Base-by-base conservation (phyloP, 64 coral and sea anemone genomes). In the Montipora capricornis region DNA sequence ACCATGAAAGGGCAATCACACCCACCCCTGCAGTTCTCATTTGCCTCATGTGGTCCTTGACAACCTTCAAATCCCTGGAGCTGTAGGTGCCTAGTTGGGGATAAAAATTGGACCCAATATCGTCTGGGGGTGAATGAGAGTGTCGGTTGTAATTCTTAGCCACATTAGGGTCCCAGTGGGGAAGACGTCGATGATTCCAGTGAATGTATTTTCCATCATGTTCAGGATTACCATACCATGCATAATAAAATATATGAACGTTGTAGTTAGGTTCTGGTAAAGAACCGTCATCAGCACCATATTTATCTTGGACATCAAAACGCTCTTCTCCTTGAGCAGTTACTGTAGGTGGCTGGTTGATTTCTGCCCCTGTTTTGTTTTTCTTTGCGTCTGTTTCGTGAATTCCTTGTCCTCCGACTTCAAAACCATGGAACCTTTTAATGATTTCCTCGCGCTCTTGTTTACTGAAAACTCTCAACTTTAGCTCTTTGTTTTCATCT, bases 201-300 rank as follows among this genome's bases (percentile, higher is more conserved):
- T 99, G 98, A 5, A 99, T 16, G 47, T 87, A 99, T 77, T 90
- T 90, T 10, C 98, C 92, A 90, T 99, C 95, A 19, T 83, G 82
- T 49, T 88, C 46, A 20, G 95, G 95, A 61, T 99, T 96, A 47
- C 98, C 98, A 88, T 99, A 99, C 98, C 98, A 99, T 0, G 89
- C 87, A 16, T 99, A 99, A 53, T 99, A 99, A 93, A 99, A 99
- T 20, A 96, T 95, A 52, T 99, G 98, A 15, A 99, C 92, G 60
- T 89, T 92, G 50, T 99, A 94, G 47, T 98, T 92, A 19, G 93
- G 96, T 66, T 92, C 77, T 16, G 92, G 92, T 46, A 86, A 22
- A 5, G 47, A 86, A 86, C 9, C 17, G 22, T 86, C 64, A 3
- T 50, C 15, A 7, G 7, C 44, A 8, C 47, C 16, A 49, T 10